A percentile compares a stretch with the other conserved stretches of the same genome.
These are phyloP conservation scores for Crocodylus rhombifer DNA, from an alignment of 2,797 vertebrate genomes.

Conservation along the genomic window DNA sequence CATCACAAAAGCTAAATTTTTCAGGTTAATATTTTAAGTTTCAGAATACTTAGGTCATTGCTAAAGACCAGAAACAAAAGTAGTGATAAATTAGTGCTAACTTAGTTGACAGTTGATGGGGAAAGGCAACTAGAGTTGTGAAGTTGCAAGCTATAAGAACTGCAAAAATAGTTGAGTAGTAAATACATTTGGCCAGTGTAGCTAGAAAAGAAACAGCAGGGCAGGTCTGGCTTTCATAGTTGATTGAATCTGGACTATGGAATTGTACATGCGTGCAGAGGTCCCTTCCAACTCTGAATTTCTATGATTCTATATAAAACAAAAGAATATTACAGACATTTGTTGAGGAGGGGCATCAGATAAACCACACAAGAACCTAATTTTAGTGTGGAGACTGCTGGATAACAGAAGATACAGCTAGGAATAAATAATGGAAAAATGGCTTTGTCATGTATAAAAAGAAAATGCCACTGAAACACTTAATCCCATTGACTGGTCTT, in stretches of 20 bases:
- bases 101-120: neutral
- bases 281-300: too few relatives aligned
- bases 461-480: neutral
- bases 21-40: neutral
- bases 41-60: neutral
- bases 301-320: neutral
- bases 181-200: neutral
- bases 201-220: neutral
- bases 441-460: neutral
- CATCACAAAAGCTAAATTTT: neutral
- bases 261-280: neutral
- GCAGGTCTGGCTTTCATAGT: neutral
- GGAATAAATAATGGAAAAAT: neutral
- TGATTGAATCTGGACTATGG: neutral
- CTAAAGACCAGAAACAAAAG: neutral
- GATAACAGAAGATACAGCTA: neutral
- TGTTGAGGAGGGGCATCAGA: neutral
- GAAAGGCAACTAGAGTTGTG: neutral
- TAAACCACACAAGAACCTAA: fast-evolving
- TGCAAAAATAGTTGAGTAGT: neutral
- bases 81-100: neutral
- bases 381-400: neutral
- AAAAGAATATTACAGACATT: neutral
- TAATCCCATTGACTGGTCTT: neutral
- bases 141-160: neutral